Conservation (phyloP, 2,888 invertebrate genomes). For the Kuschelorhynchus macadamiae region DNA sequence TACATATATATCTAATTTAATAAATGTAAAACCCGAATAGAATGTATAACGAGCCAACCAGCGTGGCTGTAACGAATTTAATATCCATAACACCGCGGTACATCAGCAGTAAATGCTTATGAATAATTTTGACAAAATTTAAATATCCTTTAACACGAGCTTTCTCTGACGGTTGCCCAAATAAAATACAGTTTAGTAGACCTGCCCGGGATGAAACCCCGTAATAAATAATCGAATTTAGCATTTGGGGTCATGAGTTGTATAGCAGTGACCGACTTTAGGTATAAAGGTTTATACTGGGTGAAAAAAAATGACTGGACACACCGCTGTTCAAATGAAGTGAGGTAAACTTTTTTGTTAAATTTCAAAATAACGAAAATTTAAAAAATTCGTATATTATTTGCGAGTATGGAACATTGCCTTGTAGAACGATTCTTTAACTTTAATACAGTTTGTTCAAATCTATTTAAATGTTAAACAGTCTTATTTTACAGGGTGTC, state of each 20-base stretch:
- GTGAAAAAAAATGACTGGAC: too few species aligned
- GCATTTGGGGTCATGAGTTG: neutral
- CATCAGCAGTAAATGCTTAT: conserved; percentile 42
- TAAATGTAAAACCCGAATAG: conserved; percentile 26
- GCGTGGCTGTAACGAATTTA: conserved; percentile 19
- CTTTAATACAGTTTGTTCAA: too few species aligned
- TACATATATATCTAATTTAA: conserved; percentile 22
- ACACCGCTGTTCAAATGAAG: too few species aligned
- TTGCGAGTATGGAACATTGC: too few species aligned
- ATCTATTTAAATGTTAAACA: too few species aligned
- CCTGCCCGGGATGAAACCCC: conserved; percentile 21
- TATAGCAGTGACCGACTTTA: too few species aligned
- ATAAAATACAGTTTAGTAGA: conserved; percentile 41
- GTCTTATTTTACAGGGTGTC: too few species aligned
- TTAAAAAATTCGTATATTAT: too few species aligned
- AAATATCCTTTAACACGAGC: conserved; percentile 43
- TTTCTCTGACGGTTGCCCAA: conserved; percentile 31
- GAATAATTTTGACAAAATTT: conserved; percentile 45
- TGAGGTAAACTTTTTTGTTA: too few species aligned
- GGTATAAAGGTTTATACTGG: too few species aligned
- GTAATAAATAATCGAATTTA: conserved; percentile 33
- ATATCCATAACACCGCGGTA: conserved; percentile 25
- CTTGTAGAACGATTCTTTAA: too few species aligned
- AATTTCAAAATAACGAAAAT: too few species aligned
- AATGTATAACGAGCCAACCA: conserved; percentile 29